phyloP scores from a whole-genome alignment of 2,888 invertebrate genomes.

The Drosophila kambysellisi region DNA sequence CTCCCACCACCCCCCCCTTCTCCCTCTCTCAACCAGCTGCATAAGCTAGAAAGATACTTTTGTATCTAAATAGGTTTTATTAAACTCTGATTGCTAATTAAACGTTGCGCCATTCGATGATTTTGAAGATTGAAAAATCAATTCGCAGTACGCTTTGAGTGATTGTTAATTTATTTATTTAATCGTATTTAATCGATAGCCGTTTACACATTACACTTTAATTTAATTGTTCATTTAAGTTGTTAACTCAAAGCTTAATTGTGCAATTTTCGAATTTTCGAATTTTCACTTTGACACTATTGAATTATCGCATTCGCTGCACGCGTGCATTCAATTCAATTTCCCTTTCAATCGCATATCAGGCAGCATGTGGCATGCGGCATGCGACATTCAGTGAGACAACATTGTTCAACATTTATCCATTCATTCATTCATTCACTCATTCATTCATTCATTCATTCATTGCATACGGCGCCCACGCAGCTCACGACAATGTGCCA shows the following conservation, averaged over 20 bases:
- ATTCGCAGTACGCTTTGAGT: no score
- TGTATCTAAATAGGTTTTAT: not conserved
- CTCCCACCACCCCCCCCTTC: no score
- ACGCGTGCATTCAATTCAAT: not conserved
- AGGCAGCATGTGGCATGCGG: not conserved
- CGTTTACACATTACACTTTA: not conserved
- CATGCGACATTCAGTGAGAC: not conserved
- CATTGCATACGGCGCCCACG: slow-evolving; percentile 51
- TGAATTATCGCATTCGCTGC: slow-evolving; percentile 8
- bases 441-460: slow-evolving; percentile 20
- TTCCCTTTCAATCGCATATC: slow-evolving; percentile 16
- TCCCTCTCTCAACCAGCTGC: not conserved
- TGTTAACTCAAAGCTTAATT: not conserved
- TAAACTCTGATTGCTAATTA: not conserved
- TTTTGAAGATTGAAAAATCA: not conserved
- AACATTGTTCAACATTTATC: slow-evolving; percentile 23
- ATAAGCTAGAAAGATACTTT: not conserved
- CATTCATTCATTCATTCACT: not conserved
- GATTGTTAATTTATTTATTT: not conserved
- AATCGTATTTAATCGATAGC: not conserved
- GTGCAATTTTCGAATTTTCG: not conserved
- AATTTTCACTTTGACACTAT: slow-evolving; percentile 11
- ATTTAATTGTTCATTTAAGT: not conserved
- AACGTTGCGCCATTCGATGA: not conserved
- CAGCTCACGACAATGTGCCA: slow-evolving; percentile 55